Evolutionary conservation across 2,113 vertebrate species (phyloP).

Genomic region (Sarotherodon lohbergeri): DNA sequence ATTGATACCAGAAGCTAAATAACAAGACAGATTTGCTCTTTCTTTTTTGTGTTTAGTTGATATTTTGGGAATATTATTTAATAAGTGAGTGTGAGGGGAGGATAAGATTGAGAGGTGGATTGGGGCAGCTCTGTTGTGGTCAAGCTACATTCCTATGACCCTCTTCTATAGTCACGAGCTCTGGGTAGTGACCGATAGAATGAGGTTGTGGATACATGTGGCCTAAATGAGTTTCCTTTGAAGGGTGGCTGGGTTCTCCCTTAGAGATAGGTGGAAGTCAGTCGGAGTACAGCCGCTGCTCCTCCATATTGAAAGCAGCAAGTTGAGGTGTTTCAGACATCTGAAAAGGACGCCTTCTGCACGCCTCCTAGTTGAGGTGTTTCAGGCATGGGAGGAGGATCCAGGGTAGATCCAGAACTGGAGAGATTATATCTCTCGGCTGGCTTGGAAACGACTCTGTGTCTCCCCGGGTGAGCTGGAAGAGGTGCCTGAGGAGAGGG

Average conservation of each 20-base stretch:
- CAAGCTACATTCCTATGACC: background rate
- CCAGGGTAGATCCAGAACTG: no score
- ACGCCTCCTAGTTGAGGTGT: no score
- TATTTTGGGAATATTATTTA: background rate
- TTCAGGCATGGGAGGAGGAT: no score
- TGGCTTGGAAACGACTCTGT: no score
- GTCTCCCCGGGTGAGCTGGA: no score
- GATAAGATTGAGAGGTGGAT: background rate
- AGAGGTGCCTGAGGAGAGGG: no score
- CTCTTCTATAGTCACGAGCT: background rate
- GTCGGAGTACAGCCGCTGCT: fast-evolving
- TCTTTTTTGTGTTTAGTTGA: background rate
- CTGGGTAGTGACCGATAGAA: background rate
- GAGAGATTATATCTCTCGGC: no score
- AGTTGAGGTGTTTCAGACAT: background rate
- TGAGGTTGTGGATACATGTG: background rate
- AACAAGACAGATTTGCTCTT: background rate
- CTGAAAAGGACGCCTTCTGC: background rate
- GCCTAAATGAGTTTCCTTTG: background rate
- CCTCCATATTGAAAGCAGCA: background rate
- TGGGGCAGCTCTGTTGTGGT: background rate
- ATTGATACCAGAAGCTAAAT: background rate
- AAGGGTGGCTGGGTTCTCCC: background rate
- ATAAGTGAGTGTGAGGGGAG: background rate
- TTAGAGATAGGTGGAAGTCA: background rate